Conservation (phyloP, 2,888 invertebrate species). For the Scrobipalpa atriplicella region DNA sequence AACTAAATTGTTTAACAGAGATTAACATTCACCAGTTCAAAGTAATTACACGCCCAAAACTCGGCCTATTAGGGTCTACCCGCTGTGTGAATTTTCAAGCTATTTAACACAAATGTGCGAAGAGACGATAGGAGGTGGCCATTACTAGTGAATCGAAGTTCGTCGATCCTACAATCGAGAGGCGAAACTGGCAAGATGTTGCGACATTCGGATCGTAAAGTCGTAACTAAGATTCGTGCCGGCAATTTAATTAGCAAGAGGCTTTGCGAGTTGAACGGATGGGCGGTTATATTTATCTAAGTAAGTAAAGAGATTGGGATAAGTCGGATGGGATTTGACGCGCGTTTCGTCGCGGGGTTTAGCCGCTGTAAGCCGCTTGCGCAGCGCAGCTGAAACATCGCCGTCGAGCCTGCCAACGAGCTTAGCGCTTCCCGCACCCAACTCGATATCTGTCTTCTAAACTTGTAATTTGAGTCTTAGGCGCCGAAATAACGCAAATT, state of each 20-base stretch:
- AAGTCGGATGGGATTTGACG: constrained; percentile 72
- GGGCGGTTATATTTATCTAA: constrained; percentile 37
- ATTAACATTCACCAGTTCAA: constrained; percentile 36
- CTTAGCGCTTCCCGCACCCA: constrained; percentile 72
- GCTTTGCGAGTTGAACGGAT: constrained; percentile 34
- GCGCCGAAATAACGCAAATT: constrained; percentile 78
- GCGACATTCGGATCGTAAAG: constrained; percentile 32
- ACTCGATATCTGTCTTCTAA: constrained; percentile 73
- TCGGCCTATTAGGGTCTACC: constrained; percentile 54
- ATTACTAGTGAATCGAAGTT: constrained; percentile 43
- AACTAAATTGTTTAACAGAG: constrained; percentile 40
- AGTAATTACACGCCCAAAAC: constrained; percentile 46
- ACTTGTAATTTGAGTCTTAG: constrained; percentile 75
- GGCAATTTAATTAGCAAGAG: constrained; percentile 50
- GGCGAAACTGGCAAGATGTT: constrained; percentile 26
- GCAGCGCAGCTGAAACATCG: constrained; percentile 71
- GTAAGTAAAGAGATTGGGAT: constrained; percentile 53
- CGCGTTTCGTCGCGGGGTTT: constrained; percentile 66
- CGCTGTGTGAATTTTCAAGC: constrained; percentile 55
- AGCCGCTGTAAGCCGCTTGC: constrained; percentile 68
- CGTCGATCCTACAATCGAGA: constrained; percentile 37
- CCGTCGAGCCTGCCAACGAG: constrained; percentile 67
- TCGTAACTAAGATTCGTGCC: constrained; percentile 37
- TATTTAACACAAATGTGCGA: constrained; percentile 52
- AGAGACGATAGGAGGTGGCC: constrained; percentile 44